Conservation (phyloP, 2,888 invertebrate genomes). For the Diadromus collaris region DNA sequence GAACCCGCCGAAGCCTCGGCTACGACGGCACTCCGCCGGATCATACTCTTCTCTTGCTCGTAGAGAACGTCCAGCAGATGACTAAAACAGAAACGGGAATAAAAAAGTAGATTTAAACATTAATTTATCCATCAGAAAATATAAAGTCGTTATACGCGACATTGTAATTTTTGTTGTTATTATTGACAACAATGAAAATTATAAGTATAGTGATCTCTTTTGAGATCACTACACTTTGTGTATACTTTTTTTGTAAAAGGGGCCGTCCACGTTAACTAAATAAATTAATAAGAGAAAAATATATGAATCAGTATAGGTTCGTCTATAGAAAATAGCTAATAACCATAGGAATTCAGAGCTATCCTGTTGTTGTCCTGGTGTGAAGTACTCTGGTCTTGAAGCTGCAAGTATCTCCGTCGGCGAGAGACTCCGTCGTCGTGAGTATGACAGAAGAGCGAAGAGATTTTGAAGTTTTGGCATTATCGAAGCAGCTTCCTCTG, state of each 20-base stretch:
- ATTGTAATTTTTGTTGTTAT: no score
- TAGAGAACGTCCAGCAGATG: constrained; percentile 87
- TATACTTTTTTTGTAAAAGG: no score
- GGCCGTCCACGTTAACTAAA: no score
- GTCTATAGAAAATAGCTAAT: constrained; percentile 17
- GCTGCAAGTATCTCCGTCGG: constrained; percentile 87
- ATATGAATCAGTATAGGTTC: background rate
- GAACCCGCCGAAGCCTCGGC: constrained; percentile 62
- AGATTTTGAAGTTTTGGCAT: constrained; percentile 86
- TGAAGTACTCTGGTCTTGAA: constrained; percentile 90
- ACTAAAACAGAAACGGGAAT: constrained; percentile 73
- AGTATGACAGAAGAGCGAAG: constrained; percentile 88
- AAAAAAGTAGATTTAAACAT: background rate
- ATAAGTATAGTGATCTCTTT: no score
- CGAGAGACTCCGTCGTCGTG: constrained; percentile 85
- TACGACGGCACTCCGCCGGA: constrained; percentile 59
- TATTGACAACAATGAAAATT: no score
- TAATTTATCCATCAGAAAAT: no score
- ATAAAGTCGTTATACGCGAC: no score
- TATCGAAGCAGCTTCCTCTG: constrained; percentile 66
- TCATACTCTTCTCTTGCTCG: constrained; percentile 84
- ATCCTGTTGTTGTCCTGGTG: constrained; percentile 90
- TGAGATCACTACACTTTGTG: no score
- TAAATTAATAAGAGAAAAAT: background rate
- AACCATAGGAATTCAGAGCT: constrained; percentile 93